Evolutionary conservation across 2,888 invertebrate genomes (phyloP).

Genomic region (Temnothorax unifasciatus): DNA sequence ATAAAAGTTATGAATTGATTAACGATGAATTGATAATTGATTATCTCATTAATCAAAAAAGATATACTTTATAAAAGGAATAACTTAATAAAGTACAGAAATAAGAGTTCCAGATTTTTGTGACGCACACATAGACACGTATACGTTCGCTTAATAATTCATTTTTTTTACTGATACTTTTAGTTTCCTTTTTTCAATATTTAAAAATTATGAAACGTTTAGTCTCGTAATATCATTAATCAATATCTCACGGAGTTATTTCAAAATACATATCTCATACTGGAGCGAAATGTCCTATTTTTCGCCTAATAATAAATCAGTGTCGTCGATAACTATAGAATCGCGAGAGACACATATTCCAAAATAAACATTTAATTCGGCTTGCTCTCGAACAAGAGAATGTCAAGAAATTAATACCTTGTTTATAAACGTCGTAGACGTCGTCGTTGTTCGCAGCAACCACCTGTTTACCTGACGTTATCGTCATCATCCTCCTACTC

Average conservation of each 20-base stretch:
- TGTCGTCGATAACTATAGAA: background rate
- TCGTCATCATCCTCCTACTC: slow-evolving; percentile 49
- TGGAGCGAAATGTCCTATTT: background rate
- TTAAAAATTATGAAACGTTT: background rate
- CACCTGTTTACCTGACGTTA: slow-evolving; percentile 54
- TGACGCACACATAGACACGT: too few species aligned
- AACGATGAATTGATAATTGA: too few species aligned
- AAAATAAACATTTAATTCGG: slow-evolving; percentile 28
- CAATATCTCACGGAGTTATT: background rate
- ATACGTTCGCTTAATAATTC: background rate
- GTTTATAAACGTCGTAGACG: slow-evolving; percentile 47
- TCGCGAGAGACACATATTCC: background rate
- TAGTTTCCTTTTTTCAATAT: background rate
- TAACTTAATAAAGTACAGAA: background rate
- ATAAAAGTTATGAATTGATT: background rate
- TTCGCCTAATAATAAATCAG: background rate
- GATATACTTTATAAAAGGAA: background rate
- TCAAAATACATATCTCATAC: background rate
- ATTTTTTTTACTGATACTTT: background rate
- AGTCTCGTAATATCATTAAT: background rate
- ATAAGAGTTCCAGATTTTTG: background rate
- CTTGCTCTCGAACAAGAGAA: slow-evolving; percentile 11
- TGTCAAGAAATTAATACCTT: slow-evolving; percentile 51
- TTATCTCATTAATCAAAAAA: background rate
- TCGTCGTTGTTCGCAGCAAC: slow-evolving; percentile 47